These are phyloP conservation scores for Aix galericulata DNA, from an alignment of 2,113 vertebrate genomes.

Conservation along the genomic window DNA sequence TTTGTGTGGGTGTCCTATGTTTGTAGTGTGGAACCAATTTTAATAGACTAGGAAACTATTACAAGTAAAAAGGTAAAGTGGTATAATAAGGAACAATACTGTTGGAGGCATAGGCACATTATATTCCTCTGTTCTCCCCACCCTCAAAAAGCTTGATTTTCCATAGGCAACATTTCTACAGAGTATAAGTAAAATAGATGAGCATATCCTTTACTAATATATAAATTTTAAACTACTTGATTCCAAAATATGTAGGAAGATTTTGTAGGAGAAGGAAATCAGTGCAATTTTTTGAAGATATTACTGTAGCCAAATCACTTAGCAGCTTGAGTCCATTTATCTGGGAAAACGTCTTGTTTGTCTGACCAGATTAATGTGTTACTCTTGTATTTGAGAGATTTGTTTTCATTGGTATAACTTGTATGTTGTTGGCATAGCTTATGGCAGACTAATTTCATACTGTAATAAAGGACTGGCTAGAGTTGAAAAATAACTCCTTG, in stretches of 20 bases:
- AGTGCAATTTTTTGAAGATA: not conserved
- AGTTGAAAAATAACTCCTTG: not conserved
- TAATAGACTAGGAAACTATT: not conserved
- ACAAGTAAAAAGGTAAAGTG: not conserved
- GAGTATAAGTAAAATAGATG: not conserved
- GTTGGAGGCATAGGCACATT: not conserved
- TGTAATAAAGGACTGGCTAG: not conserved
- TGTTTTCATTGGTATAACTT: not conserved
- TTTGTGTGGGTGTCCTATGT: not conserved
- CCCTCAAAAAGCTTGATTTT: not conserved
- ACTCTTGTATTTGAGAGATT: not conserved
- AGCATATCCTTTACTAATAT: accelerated
- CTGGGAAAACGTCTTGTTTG: not conserved
- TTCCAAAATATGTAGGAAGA: not conserved
- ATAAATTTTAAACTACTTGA: not conserved
- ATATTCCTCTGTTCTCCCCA: accelerated
- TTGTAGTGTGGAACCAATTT: not conserved
- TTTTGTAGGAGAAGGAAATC: not conserved
- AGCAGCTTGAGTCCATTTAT: accelerated
- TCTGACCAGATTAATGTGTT: not conserved
- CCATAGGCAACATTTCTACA: not conserved
- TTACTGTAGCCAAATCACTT: not conserved
- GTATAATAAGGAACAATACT: no score
- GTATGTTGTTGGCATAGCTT: not conserved
- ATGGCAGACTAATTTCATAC: not conserved